Percentiles rank a stretch among this genome's conserved stretches.
phyloP scores from a whole-genome alignment of 37 sponge, comb jelly and placozoan genomes.

The Hormiphora californensis region DNA sequence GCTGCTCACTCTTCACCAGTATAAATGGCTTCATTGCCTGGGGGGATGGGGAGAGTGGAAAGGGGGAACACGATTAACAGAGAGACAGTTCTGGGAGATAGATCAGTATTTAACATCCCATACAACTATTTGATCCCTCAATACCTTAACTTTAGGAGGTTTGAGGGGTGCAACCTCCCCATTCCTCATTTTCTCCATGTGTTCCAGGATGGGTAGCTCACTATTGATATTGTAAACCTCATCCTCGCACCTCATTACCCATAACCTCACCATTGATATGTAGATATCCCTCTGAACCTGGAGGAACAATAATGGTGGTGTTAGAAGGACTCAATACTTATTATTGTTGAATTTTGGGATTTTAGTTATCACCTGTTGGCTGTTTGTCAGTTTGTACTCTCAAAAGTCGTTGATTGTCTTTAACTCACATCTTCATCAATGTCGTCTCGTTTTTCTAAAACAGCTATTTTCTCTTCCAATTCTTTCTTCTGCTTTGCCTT shows the following conservation, averaged over 20 bases:
- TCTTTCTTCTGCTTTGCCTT: not conserved
- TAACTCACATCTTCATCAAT: slow-evolving; percentile 15
- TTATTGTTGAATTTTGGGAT: no score
- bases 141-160: not conserved
- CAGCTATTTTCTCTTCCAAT: not conserved
- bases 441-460: not conserved
- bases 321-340: no score
- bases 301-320: no score
- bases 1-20: slow-evolving; percentile 21
- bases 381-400: no score
- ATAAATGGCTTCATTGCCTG: slow-evolving; percentile 52
- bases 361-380: no score
- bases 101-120: not conserved
- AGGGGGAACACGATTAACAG: not conserved
- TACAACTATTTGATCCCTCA: not conserved
- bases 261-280: not conserved
- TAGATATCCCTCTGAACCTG: slow-evolving; percentile 44
- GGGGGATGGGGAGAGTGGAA: not conserved
- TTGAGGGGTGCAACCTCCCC: not conserved
- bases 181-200: slow-evolving; percentile 53
- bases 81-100: not conserved
- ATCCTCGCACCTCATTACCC: slow-evolving; percentile 15
- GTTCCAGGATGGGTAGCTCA: slow-evolving; percentile 48
- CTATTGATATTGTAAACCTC: slow-evolving; percentile 37
- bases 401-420: no score